Evolutionary conservation across 2,888 invertebrate genomes (phyloP).

Genomic region (Seira musarum): DNA sequence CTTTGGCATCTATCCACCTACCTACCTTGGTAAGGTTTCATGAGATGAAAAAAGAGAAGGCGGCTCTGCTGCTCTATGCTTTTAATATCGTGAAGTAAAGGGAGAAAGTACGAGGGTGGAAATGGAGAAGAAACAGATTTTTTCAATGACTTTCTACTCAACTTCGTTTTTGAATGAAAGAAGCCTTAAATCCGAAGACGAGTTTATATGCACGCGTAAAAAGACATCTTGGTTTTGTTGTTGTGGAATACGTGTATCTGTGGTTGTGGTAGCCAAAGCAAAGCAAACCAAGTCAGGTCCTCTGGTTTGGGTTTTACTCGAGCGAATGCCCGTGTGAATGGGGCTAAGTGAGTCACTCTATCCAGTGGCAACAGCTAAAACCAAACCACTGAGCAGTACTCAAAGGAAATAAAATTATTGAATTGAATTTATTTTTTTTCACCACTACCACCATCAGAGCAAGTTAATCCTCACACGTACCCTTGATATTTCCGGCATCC

Average conservation of each 20-base stretch:
- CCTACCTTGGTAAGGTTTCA: not conserved
- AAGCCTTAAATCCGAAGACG: not conserved
- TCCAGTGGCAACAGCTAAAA: not conserved
- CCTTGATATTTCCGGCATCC: not conserved
- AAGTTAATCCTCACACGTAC: slow-evolving; percentile 14
- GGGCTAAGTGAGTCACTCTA: slow-evolving; percentile 26
- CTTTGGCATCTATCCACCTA: no score
- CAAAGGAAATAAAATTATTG: slow-evolving; percentile 8
- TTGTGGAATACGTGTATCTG: no score
- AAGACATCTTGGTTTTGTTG: not conserved
- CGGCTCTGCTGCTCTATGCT: not conserved
- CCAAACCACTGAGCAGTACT: no score
- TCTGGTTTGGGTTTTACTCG: not conserved
- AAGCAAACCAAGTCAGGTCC: not conserved
- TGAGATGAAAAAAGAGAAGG: not conserved
- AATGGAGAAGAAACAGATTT: not conserved
- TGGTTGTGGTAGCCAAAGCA: not conserved
- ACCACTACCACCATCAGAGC: no score
- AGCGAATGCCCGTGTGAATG: not conserved
- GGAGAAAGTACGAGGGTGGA: not conserved
- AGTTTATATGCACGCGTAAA: not conserved
- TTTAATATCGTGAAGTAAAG: no score
- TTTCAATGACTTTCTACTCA: not conserved
- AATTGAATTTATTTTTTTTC: slow-evolving; percentile 13
- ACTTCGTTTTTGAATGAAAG: not conserved